Evolutionary conservation across 2,888 invertebrate genomes (phyloP).

Genomic region (Nycteola revayana): DNA sequence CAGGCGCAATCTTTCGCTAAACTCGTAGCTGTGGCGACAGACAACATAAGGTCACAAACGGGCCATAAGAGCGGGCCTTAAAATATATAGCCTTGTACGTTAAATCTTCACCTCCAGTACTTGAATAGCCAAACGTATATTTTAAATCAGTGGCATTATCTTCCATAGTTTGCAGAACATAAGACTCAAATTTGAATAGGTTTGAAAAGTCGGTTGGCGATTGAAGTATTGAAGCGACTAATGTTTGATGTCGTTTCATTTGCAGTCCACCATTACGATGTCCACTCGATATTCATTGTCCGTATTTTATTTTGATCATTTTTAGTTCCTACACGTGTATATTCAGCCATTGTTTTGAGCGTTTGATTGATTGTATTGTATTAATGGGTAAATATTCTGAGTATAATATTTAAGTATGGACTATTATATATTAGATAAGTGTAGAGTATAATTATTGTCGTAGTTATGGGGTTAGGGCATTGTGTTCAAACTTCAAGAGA

Average conservation of each 20-base stretch:
- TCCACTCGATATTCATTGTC: slow-evolving; percentile 30
- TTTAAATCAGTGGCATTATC: too few relatives aligned
- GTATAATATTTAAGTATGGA: too few relatives aligned
- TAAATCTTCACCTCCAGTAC: slow-evolving; percentile 31
- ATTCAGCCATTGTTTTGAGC: slow-evolving; percentile 10
- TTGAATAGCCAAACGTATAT: too few relatives aligned
- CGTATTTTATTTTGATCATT: slow-evolving; percentile 34
- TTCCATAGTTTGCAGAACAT: too few relatives aligned
- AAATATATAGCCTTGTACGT: slow-evolving; percentile 75
- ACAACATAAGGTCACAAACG: slow-evolving; percentile 76
- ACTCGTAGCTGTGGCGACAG: slow-evolving; percentile 70
- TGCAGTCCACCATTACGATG: slow-evolving; percentile 52
- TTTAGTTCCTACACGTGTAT: slow-evolving; percentile 18
- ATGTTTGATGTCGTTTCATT: slow-evolving; percentile 74
- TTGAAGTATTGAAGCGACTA: too few relatives aligned
- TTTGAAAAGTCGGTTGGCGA: too few relatives aligned
- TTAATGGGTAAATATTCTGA: too few relatives aligned
- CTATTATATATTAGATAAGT: too few relatives aligned
- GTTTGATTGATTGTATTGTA: not conserved
- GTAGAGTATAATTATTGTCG: too few relatives aligned
- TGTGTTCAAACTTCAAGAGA: too few relatives aligned
- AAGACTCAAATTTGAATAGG: too few relatives aligned
- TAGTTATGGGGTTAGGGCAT: too few relatives aligned
- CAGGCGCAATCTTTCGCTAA: slow-evolving; percentile 67
- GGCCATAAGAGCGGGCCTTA: slow-evolving; percentile 64